Evolutionary conservation across 1,140 invertebrate genomes (phyloP).

Genomic region (Microplitis mediator): DNA sequence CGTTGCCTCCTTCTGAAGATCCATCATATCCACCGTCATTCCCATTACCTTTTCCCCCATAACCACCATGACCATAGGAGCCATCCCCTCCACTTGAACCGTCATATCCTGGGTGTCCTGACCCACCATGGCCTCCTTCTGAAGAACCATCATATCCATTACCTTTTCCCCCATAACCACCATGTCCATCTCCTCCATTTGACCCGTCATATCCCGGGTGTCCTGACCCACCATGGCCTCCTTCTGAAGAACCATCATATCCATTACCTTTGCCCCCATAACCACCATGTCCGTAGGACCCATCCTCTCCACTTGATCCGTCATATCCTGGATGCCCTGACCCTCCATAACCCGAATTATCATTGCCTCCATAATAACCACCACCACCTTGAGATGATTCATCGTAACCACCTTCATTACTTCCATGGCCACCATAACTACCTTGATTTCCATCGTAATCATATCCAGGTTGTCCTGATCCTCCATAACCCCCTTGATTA

Average conservation of each 20-base stretch:
- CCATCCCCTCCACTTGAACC: background rate
- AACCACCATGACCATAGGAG: background rate
- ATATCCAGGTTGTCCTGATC: background rate
- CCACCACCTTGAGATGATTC: background rate
- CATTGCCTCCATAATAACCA: background rate
- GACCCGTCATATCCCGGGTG: background rate
- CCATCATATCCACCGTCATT: background rate
- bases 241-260: background rate
- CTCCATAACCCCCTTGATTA: slow-evolving; percentile 9
- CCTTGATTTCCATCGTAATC: background rate
- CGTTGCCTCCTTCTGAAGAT: background rate
- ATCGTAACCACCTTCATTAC: slow-evolving; percentile 3
- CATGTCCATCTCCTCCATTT: background rate
- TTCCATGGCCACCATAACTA: slow-evolving; percentile 6
- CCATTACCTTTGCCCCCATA: background rate
- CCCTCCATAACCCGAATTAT: background rate
- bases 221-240: background rate
- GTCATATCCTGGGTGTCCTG: too few relatives aligned
- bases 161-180: slow-evolving; percentile 22
- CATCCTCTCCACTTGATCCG: background rate
- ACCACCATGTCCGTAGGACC: too few relatives aligned
- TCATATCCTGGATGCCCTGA: background rate
- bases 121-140: too few relatives aligned
- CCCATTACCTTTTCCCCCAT: background rate
- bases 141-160: slow-evolving; percentile 3